phyloP scores from a whole-genome alignment of 2,888 invertebrate genomes.

The Sinelater perroti region DNA sequence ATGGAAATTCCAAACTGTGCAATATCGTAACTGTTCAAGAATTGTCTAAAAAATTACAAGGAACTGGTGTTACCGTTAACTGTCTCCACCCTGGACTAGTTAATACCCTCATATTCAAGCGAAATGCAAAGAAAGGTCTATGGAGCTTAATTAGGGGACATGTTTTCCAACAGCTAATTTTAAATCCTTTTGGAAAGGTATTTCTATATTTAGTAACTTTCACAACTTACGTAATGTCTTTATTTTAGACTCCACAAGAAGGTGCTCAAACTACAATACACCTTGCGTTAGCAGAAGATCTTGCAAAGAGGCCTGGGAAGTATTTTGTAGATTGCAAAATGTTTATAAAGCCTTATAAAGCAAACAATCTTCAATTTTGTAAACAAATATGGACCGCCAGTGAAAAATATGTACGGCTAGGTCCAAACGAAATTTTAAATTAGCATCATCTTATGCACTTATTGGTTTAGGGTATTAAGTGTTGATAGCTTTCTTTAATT shows the following conservation, averaged over 20 bases:
- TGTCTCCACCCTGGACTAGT: slow-evolving; percentile 50
- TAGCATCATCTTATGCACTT: too few relatives aligned
- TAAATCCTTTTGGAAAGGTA: too few relatives aligned
- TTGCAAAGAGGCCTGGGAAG: slow-evolving; percentile 76
- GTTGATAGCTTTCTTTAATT: too few relatives aligned
- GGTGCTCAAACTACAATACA: slow-evolving; percentile 84
- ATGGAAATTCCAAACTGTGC: slow-evolving; percentile 48
- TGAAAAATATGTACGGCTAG: slow-evolving; percentile 75
- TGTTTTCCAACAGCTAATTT: too few relatives aligned
- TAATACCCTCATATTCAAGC: not conserved
- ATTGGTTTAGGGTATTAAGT: too few relatives aligned
- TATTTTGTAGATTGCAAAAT: slow-evolving; percentile 80
- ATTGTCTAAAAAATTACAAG: slow-evolving; percentile 44
- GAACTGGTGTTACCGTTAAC: slow-evolving; percentile 44
- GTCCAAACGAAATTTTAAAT: slow-evolving; percentile 71
- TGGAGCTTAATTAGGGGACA: too few relatives aligned
- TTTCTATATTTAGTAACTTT: too few relatives aligned
- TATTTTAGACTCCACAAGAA: slow-evolving; percentile 76
- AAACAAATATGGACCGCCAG: slow-evolving; percentile 81
- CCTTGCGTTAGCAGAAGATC: slow-evolving; percentile 76
- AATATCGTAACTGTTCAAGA: slow-evolving; percentile 47
- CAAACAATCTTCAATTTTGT: not conserved
- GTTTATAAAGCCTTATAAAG: slow-evolving; percentile 6
- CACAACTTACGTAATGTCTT: too few relatives aligned
- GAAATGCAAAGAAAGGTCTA: slow-evolving; percentile 4